Conservation (phyloP, 2,113 vertebrate species). For the Columba livia region DNA sequence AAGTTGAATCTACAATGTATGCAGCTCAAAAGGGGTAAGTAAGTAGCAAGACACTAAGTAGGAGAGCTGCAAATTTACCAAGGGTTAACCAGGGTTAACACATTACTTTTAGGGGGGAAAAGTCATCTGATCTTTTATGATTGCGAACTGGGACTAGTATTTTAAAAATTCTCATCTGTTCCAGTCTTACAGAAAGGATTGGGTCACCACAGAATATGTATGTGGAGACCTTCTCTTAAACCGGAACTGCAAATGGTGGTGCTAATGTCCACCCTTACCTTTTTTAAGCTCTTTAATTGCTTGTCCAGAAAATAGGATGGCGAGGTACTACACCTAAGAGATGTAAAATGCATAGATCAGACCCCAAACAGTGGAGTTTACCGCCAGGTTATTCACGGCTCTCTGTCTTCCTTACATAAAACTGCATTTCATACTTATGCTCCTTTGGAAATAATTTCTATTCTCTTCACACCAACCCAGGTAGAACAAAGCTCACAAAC, state of each 20-base stretch:
- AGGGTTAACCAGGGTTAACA: background rate
- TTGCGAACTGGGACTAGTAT: background rate
- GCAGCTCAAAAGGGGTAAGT: background rate
- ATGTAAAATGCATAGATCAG: background rate
- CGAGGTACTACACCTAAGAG: no score
- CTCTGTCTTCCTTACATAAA: background rate
- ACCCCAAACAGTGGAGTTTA: background rate
- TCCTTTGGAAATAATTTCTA: background rate
- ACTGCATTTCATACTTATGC: background rate
- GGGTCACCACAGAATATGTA: background rate
- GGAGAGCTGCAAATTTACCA: background rate
- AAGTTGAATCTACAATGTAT: background rate
- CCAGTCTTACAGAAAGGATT: background rate
- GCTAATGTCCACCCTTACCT: background rate
- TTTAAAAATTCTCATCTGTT: background rate
- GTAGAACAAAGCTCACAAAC: no score
- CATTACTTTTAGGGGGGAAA: fast-evolving
- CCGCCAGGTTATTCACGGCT: background rate
- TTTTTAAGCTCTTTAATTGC: background rate
- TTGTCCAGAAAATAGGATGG: background rate
- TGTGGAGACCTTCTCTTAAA: background rate
- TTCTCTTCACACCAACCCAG: background rate
- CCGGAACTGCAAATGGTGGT: background rate
- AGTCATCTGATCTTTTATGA: background rate
- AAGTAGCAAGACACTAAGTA: background rate